These are phyloP conservation scores for Ichneumon xanthorius DNA, from an alignment of 2,888 invertebrate genomes.

Conservation along the genomic window DNA sequence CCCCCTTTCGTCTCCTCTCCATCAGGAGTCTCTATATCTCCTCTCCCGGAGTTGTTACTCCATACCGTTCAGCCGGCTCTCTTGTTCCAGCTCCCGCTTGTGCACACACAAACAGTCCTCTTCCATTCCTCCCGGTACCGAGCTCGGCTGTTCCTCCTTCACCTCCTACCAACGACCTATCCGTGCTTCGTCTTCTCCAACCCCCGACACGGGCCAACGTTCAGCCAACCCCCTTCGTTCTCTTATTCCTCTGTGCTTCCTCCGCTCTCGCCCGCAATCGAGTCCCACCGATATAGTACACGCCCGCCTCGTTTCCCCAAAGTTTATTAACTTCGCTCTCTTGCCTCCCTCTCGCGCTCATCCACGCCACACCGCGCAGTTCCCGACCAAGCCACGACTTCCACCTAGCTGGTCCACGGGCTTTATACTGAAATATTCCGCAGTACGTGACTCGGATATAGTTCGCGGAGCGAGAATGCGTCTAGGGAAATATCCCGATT, in stretches of 20 bases:
- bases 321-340: constrained; percentile 73
- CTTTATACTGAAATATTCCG: constrained; percentile 64
- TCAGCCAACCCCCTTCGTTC: constrained; percentile 59
- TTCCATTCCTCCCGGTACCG: not conserved
- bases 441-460: constrained; percentile 62
- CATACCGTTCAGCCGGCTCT: constrained; percentile 28
- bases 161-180: constrained; percentile 56
- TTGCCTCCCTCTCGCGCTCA: constrained; percentile 55
- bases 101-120: constrained; percentile 24
- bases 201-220: constrained; percentile 57
- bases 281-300: constrained; percentile 60
- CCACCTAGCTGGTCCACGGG: constrained; percentile 44
- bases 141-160: constrained; percentile 46
- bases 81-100: constrained; percentile 24
- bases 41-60: constrained; percentile 24
- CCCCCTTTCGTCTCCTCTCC: constrained; percentile 58
- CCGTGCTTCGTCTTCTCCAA: constrained; percentile 67
- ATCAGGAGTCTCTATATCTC: constrained; percentile 56
- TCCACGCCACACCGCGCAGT: constrained; percentile 45
- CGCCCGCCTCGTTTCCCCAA: constrained; percentile 69
- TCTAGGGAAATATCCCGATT: constrained; percentile 60
- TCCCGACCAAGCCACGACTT: constrained; percentile 54
- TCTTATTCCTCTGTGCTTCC: constrained; percentile 39
- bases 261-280: constrained; percentile 57
- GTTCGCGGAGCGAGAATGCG: constrained; percentile 39